Evolutionary conservation across 2,113 vertebrate genomes (phyloP), one percentile per base, ranked within the genome.

Genomic region (Brachyhypopomus occidentalis): DNA sequence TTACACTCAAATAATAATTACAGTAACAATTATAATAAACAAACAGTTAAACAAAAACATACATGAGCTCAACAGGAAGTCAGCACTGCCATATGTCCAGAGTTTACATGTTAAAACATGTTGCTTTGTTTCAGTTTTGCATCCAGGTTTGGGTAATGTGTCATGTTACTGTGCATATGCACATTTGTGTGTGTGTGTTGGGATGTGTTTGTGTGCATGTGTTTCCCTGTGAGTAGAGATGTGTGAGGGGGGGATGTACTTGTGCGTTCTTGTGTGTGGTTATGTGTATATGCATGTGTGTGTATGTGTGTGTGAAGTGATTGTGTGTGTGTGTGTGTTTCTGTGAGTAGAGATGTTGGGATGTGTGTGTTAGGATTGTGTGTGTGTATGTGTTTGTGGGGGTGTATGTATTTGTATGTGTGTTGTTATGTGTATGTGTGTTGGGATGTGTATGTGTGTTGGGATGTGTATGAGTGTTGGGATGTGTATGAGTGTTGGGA

Each of bases 81-180:
- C 72, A 88, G 69, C 62, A 83, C 90, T 80, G 89, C 72, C 88
- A 89, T 89, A 77, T 83, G 86, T 83, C 79, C 63, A 88, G 75
- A 87, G 78, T 78, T 41, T 69, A 82, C 86, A 84, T 89, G 87
- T 87, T 85, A 89, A 89, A 89, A 88, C 88, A 85, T 85, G 89
- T 92, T 86, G 87, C 87, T 90, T 91, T 81, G 81, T 84, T 75
- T 83, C 76, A 84, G 86, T 89, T 90, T 92, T 88, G 91, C 90
- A 89, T 90, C 89, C 88, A 90, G 56, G 72, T 84, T 85, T 79
- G 84, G 64, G 83, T 75, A 83, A 77, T 83, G 80, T 82, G 80
- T 82, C 30, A 77, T 79, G 63, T 66, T 25, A 70, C 72, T 12
- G 22, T 22, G 58, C 20, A 22, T 30, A 30, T 30, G 30, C 30